Evolutionary conservation across 1,140 invertebrate species (phyloP), one percentile per base, ranked within the genome.

Genomic region (Pseudomyrmex cubaensis): DNA sequence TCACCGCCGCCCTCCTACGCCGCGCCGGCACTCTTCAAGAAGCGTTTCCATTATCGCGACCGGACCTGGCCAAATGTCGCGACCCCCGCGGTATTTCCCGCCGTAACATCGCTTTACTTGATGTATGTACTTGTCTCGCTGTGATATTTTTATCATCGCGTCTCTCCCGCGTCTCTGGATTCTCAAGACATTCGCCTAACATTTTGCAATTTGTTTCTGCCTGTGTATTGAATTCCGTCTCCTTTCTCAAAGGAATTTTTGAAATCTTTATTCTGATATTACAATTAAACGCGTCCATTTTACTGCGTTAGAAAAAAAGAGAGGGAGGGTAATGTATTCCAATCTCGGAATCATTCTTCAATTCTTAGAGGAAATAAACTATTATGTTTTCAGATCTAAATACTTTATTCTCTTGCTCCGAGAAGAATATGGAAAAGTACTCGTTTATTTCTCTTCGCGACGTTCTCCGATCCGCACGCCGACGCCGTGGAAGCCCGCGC

Each of bases 1-100:
- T 63, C 54, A 7, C 22, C 10, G 9, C 25, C 15, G 13, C 44
- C 8, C 70, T 57, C 69, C 75, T 75, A n/a, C 22, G 48, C 67
- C 85, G 57, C 35, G n/a, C 73, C 84, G 59, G 35, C 84, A 72
- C 70, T 85, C 83, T 70, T 78, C 64, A 59, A 70, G 76, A 80
- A 80, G 66, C 66, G 66, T 80, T 80, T 80, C 76, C 76, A 80
- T 80, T 80, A 80, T 80, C 76, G 76, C 66, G 76, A 48, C 76
- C 66, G 76, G 76, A 80, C 76, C 54, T 80, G 66, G 76, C 76
- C 76, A 80, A 80, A 80, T 80, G 76, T 80, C 76, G 76, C 76
- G 76, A 80, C 76, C 66, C 76, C 66, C 66, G 76, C n/a, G 44
- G 56, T 80, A 66, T 80, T 80, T 70, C 76, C 69, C 76, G 76